Evolutionary conservation across 2,113 vertebrate species (phyloP), one percentile per base, ranked within the genome.

Genomic region (Nansenia antarctica): DNA sequence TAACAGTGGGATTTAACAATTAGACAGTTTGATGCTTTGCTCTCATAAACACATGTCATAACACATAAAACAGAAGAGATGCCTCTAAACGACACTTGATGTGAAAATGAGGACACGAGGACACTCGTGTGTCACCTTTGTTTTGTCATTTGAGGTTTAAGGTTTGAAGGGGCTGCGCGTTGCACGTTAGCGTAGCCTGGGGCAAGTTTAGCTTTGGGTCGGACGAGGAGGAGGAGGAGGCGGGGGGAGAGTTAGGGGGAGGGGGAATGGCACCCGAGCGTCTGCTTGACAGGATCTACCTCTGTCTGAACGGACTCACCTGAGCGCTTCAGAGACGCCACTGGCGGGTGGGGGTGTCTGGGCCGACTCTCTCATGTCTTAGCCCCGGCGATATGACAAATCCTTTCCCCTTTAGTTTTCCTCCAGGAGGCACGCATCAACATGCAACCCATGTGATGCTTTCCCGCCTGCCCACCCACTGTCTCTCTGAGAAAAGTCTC

Each of bases 251-350:
- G 14, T 20, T 14, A 20, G n/a, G 1, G 45, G 35, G 35, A 11
- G 35, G 35, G 35, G 35, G 35, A 42, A 69, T 80, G 39, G 72
- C 73, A 83, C 61, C 20, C 35, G 45, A 74, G 73, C 49, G 73
- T 69, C 52, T 73, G 26, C 24, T 30, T 55, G 75, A 82, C 82
- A 67, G 58, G 70, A 83, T 78, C 68, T 71, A 65, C 45, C 45
- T 73, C 63, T 35, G 60, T 32, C 42, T 76, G 69, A 82, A 76
- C 72, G 58, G 72, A 70, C 75, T 79, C 77, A 82, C 69, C 77
- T 80, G 58, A 86, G 75, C 73, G 77, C 54, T 72, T 76, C 72
- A 76, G 72, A 70, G 67, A 76, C 35, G 60, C 64, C 75, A 73
- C 66, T 63, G 24, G 55, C 31, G 34, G 53, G 62, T 5, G 11